phyloP scores from a whole-genome alignment of 64 coral and sea anemone species.

The Trachythela sp. region DNA sequence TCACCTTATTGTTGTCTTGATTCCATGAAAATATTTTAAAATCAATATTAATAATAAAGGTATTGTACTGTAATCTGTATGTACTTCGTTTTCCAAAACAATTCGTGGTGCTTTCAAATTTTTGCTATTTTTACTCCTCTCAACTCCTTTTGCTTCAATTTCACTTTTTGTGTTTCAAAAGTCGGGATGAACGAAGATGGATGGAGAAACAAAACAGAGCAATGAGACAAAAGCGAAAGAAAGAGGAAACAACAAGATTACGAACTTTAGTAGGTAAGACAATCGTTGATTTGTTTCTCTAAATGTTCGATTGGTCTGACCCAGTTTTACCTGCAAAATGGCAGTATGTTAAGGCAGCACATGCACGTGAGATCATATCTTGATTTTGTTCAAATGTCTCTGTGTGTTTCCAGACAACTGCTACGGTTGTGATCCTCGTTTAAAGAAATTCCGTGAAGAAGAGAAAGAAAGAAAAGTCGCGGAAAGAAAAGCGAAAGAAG shows the following conservation, averaged over 20 bases:
- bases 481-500: constrained; percentile 94
- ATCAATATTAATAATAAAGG: too few species aligned
- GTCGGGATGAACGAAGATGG: constrained; percentile 90
- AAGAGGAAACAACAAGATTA: constrained; percentile 76
- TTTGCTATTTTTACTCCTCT: too few species aligned
- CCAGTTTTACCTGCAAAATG: background rate
- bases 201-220: constrained; percentile 97
- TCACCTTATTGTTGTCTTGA: too few species aligned
- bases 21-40: too few species aligned
- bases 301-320: too few species aligned
- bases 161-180: background rate
- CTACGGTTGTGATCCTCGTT: constrained; percentile 76
- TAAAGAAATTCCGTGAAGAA: constrained; percentile 88
- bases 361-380: background rate
- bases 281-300: background rate
- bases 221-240: constrained; percentile 87
- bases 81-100: too few species aligned
- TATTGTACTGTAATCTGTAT: too few species aligned
- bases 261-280: constrained; percentile 69
- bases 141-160: too few species aligned
- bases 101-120: too few species aligned
- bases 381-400: background rate
- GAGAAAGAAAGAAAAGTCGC: constrained; percentile 90
- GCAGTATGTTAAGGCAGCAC: too few species aligned
- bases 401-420: constrained; percentile 58